Evolutionary conservation across 2,888 invertebrate species (phyloP).

Genomic region (Drosophila infuscata): DNA sequence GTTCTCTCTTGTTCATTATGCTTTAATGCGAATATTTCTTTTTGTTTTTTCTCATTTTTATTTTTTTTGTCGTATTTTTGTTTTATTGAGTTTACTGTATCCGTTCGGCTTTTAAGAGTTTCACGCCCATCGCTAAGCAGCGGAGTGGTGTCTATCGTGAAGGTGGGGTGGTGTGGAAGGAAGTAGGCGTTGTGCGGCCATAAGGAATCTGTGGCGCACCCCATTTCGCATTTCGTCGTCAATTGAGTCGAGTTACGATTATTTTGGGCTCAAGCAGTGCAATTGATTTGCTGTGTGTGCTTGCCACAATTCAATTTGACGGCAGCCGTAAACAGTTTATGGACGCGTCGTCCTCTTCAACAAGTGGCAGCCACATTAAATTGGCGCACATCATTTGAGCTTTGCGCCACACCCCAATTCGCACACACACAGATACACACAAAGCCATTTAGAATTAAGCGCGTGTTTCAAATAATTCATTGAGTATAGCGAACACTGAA

Average conservation of each 20-base stretch:
- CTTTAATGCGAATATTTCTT: background rate
- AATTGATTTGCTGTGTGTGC: slow-evolving; percentile 66
- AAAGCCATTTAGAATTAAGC: slow-evolving; percentile 61
- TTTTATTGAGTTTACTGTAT: slow-evolving; percentile 32
- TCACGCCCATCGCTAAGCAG: slow-evolving; percentile 4
- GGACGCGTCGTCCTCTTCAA: slow-evolving; percentile 49
- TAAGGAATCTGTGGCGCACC: background rate
- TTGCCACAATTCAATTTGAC: slow-evolving; percentile 70
- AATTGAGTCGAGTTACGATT: slow-evolving; percentile 61
- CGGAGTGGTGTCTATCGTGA: no score
- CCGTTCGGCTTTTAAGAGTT: slow-evolving; percentile 52
- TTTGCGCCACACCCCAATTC: slow-evolving; percentile 16
- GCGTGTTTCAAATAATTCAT: slow-evolving; percentile 66
- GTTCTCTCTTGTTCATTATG: no score
- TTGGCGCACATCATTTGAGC: slow-evolving; percentile 57
- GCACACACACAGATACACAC: background rate
- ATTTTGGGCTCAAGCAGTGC: slow-evolving; percentile 46
- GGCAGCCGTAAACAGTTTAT: slow-evolving; percentile 66
- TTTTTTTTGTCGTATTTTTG: slow-evolving; percentile 28
- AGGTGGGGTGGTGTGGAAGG: background rate
- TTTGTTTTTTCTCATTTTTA: slow-evolving; percentile 4
- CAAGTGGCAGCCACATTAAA: slow-evolving; percentile 73
- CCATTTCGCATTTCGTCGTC: slow-evolving; percentile 11
- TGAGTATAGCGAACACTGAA: slow-evolving; percentile 41
- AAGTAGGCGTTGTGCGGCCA: background rate